phyloP scores from a whole-genome alignment of 2,797 vertebrate genomes.

The Lutjanus campechanus region DNA sequence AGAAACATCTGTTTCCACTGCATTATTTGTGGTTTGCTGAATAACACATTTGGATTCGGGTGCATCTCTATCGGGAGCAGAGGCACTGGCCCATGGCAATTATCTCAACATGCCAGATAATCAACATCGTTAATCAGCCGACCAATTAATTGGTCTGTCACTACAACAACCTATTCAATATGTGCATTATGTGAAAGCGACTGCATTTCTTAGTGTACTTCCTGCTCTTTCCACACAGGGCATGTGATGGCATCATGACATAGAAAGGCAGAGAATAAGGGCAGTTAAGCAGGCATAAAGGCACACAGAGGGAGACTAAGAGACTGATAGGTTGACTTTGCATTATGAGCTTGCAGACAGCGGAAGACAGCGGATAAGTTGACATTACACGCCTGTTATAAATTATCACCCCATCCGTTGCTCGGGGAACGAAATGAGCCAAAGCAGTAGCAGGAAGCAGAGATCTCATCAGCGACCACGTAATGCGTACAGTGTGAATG shows the following conservation, averaged over 20 bases:
- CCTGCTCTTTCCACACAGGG: neutral
- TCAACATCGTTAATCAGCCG: too few species aligned
- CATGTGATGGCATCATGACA: constrained; percentile 13
- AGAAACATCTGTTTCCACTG: too few species aligned
- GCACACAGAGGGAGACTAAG: constrained; percentile 16
- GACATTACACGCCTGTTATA: constrained; percentile 66
- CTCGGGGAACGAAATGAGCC: constrained; percentile 65
- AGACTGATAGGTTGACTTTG: constrained; percentile 30
- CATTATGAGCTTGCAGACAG: constrained; percentile 47
- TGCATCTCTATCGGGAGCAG: too few species aligned
- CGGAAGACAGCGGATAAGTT: constrained; percentile 53
- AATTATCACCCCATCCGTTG: constrained; percentile 62
- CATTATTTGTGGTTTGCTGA: too few species aligned
- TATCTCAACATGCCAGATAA: too few species aligned
- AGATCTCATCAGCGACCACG: constrained; percentile 35
- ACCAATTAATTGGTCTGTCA: neutral
- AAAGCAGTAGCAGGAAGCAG: constrained; percentile 48
- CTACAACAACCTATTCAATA: constrained; percentile 1
- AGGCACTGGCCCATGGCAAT: too few species aligned
- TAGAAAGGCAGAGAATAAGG: neutral
- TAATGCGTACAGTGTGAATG: constrained; percentile 5
- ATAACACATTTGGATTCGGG: too few species aligned
- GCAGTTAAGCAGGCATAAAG: constrained; percentile 9
- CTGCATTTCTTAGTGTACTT: neutral
- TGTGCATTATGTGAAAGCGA: constrained; percentile 1